Conservation (phyloP, 2,888 invertebrate species). For the Drosophila multiciliata region DNA sequence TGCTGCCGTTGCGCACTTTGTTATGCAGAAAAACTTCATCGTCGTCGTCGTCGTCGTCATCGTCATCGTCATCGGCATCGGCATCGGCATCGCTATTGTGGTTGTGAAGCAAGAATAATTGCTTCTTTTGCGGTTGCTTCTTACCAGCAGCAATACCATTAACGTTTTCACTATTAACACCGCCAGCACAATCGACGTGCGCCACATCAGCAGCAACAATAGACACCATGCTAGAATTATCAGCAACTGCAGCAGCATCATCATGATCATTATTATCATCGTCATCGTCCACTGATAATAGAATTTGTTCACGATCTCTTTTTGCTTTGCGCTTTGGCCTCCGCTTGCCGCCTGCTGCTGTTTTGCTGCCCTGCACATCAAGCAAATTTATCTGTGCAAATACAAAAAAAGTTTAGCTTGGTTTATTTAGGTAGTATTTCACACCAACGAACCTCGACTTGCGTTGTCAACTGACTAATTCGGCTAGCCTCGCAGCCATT, state of each 20-base stretch:
- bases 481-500: conserved; percentile 54
- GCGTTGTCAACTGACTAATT: conserved; percentile 65
- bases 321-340: conserved; percentile 68
- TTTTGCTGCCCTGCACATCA: conserved; percentile 60
- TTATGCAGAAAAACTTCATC: conserved; percentile 46
- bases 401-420: background rate
- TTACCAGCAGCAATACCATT: conserved; percentile 19
- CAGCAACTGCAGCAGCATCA: conserved; percentile 13
- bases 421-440: background rate
- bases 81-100: conserved; percentile 42
- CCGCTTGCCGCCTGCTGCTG: conserved; percentile 56
- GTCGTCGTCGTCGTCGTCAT: conserved; percentile 40
- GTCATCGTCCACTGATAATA: conserved; percentile 72
- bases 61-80: conserved; percentile 33
- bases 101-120: conserved; percentile 50
- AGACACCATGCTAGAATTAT: background rate
- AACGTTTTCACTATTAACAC: conserved; percentile 41
- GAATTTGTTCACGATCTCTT: conserved; percentile 68
- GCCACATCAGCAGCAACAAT: conserved; percentile 30
- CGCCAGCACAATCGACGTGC: conserved; percentile 45
- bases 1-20: conserved; percentile 35
- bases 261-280: conserved; percentile 40
- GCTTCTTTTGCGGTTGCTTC: conserved; percentile 42
- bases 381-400: conserved; percentile 77
- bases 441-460: conserved; percentile 67